phyloP scores from a whole-genome alignment of 2,113 vertebrate species.

The Butastur rufipennis region DNA sequence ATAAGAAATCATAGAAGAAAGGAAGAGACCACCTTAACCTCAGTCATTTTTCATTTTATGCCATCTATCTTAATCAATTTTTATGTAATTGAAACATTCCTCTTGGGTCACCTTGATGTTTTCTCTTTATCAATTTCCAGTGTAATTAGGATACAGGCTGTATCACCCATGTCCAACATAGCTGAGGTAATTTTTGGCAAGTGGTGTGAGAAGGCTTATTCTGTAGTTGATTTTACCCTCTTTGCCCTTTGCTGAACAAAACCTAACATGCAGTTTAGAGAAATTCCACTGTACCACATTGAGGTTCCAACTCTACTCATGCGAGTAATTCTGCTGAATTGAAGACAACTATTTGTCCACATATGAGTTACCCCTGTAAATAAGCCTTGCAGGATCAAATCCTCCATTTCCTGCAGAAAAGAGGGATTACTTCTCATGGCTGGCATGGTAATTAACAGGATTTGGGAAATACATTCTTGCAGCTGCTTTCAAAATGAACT shows the following conservation, averaged over 20 bases:
- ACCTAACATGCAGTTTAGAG: neutral
- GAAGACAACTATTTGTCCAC: neutral
- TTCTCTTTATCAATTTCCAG: neutral
- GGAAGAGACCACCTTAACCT: neutral
- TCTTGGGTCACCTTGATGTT: neutral
- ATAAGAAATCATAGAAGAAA: neutral
- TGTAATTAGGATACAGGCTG: neutral
- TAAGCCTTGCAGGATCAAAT: conserved; percentile 18
- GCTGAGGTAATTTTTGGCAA: neutral
- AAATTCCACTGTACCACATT: neutral
- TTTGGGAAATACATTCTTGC: conserved; percentile 44
- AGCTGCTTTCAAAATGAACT: conserved; percentile 60
- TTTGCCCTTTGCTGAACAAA: neutral
- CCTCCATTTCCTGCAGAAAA: neutral
- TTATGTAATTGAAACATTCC: neutral
- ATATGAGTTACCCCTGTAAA: neutral
- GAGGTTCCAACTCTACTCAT: neutral
- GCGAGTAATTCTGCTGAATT: neutral
- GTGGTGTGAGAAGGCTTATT: neutral
- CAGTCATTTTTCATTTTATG: neutral
- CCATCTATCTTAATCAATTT: neutral
- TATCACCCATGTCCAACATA: neutral
- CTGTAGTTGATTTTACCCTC: neutral
- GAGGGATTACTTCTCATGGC: conserved; percentile 33
- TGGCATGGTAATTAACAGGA: conserved; percentile 57